Conservation (phyloP, 2,113 vertebrate genomes). For the Urocolius indicus region DNA sequence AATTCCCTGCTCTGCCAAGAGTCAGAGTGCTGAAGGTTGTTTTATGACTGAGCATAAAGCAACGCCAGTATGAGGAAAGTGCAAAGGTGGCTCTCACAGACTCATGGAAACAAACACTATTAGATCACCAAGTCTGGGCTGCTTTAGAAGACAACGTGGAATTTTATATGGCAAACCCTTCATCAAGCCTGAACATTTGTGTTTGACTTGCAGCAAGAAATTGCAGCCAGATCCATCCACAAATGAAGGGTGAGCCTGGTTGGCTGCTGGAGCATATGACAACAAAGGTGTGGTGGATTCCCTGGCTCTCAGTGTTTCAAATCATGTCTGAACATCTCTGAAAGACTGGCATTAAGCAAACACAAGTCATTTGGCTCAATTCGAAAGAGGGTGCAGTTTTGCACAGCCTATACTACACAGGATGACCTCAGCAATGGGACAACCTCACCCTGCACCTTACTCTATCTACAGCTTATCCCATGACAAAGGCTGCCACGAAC, state of each 20-base stretch:
- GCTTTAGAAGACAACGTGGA: neutral
- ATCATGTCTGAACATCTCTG: neutral
- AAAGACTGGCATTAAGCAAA: neutral
- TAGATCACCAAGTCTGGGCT: slow-evolving; percentile 30
- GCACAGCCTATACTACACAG: neutral
- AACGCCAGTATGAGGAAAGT: slow-evolving; percentile 41
- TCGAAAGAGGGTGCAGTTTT: neutral
- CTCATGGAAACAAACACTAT: neutral
- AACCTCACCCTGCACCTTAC: neutral
- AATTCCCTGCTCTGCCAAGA: slow-evolving; percentile 19
- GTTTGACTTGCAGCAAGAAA: neutral
- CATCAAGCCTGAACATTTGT: neutral
- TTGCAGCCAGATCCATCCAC: neutral
- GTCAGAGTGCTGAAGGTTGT: neutral
- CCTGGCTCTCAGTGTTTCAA: neutral
- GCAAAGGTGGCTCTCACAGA: neutral
- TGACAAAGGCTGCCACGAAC: neutral
- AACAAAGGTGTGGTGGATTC: neutral
- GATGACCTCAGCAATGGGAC: neutral
- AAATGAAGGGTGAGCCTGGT: neutral
- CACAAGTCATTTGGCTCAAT: neutral
- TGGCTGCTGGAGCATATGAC: neutral
- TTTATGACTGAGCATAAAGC: neutral
- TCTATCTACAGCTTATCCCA: neutral
- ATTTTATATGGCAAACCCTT: neutral